These are phyloP conservation scores for Sesia bembeciformis DNA, from an alignment of 2,888 invertebrate genomes.

Conservation along the genomic window DNA sequence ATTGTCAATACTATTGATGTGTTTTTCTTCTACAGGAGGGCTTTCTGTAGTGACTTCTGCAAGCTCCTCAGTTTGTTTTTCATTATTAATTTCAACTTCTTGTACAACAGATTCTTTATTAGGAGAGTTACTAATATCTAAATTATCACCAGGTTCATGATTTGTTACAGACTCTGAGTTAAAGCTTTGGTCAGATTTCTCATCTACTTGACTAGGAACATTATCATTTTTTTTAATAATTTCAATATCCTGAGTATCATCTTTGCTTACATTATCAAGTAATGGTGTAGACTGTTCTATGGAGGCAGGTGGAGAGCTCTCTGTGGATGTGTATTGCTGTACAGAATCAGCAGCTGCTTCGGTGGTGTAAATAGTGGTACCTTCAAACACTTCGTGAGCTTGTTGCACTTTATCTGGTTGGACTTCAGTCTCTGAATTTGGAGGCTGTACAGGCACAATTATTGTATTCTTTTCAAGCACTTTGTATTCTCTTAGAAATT, in stretches of 20 bases:
- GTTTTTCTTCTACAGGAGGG: not conserved
- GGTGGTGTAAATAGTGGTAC: constrained; percentile 75
- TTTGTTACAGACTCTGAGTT: not conserved
- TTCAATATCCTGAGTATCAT: not conserved
- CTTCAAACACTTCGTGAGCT: constrained; percentile 76
- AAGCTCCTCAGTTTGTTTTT: too few species aligned
- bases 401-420: constrained; percentile 57
- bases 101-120: not conserved
- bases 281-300: constrained; percentile 3
- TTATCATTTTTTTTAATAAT: not conserved
- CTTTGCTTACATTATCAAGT: not conserved
- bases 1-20: not conserved
- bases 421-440: constrained; percentile 19
- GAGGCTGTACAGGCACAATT: constrained; percentile 35
- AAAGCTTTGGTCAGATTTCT: not conserved
- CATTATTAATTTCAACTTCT: not conserved
- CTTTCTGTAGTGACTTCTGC: not conserved
- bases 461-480: constrained; percentile 46
- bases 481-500: constrained; percentile 76
- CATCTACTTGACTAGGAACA: not conserved
- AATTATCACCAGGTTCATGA: not conserved
- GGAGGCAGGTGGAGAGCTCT: not conserved
- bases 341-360: constrained; percentile 18
- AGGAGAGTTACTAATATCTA: not conserved
- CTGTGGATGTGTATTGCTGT: not conserved